phyloP scores from a whole-genome alignment of 2,797 vertebrate genomes.

The Coreius guichenoti region DNA sequence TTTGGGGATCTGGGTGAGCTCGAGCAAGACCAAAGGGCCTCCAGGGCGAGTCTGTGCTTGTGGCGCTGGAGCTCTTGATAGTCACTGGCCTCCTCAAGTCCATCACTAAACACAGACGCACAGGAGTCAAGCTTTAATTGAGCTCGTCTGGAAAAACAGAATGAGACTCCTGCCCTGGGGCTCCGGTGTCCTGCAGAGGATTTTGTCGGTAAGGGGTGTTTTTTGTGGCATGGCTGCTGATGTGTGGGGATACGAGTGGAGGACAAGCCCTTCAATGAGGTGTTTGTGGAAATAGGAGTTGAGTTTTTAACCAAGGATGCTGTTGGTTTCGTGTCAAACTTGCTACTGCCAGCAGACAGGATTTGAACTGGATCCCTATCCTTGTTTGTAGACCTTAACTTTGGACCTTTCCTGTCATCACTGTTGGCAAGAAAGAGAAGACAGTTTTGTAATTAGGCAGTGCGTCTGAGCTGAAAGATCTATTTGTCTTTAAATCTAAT shows the following conservation, averaged over 20 bases:
- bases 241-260: constrained; percentile 56
- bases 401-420: constrained; percentile 77
- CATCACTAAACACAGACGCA: constrained; percentile 95
- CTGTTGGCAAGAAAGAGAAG: constrained; percentile 72
- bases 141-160: constrained; percentile 94
- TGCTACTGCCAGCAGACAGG: constrained; percentile 70
- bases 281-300: constrained; percentile 63
- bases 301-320: constrained; percentile 59
- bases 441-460: constrained; percentile 12
- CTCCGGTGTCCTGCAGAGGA: constrained; percentile 54
- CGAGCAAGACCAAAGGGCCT: constrained; percentile 61
- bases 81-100: constrained; percentile 87
- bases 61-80: constrained; percentile 77
- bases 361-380: constrained; percentile 76
- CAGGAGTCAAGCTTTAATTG: constrained; percentile 92
- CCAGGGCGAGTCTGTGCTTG: constrained; percentile 61
- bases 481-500: not conserved
- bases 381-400: constrained; percentile 77
- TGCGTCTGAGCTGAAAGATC: not conserved
- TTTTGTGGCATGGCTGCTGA: constrained; percentile 52
- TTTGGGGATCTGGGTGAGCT: constrained; percentile 33
- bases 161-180: constrained; percentile 89
- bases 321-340: constrained; percentile 55
- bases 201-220: constrained; percentile 43
- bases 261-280: constrained; percentile 54